These are phyloP conservation scores for Nephrotoma guestfalica DNA, from an alignment of 2,888 invertebrate genomes.

Conservation along the genomic window DNA sequence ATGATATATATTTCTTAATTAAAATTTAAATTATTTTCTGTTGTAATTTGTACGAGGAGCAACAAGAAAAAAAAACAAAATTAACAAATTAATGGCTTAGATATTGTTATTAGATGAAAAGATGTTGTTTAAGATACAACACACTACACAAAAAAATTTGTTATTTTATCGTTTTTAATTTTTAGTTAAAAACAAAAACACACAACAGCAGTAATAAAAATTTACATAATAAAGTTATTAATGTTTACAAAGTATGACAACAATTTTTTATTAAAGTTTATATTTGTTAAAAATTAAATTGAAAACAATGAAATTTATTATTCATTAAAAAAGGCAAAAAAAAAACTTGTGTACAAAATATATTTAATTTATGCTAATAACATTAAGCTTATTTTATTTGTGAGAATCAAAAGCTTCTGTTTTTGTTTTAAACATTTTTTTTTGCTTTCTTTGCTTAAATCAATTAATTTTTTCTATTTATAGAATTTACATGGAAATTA, in stretches of 20 bases:
- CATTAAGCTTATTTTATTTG: neutral
- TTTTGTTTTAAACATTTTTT: neutral
- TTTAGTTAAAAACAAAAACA: neutral
- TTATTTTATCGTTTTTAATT: neutral
- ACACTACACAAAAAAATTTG: neutral
- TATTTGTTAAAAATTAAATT: neutral
- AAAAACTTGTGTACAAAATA: neutral
- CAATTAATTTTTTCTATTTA: neutral
- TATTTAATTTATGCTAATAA: neutral
- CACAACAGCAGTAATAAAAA: neutral
- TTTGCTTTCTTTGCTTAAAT: neutral
- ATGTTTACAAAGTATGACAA: neutral
- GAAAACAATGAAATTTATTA: neutral
- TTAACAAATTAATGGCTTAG: neutral
- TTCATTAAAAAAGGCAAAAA: neutral
- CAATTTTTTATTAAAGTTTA: neutral
- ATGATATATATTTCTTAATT: neutral
- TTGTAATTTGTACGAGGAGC: neutral
- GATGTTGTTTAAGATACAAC: neutral
- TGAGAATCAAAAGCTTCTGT: neutral
- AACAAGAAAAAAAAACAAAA: neutral
- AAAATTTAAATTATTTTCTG: neutral
- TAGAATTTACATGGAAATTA: neutral
- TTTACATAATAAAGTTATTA: neutral
- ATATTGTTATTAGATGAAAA: neutral